Evolutionary conservation across 2,113 vertebrate genomes (phyloP).

Genomic region (Podarcis muralis): DNA sequence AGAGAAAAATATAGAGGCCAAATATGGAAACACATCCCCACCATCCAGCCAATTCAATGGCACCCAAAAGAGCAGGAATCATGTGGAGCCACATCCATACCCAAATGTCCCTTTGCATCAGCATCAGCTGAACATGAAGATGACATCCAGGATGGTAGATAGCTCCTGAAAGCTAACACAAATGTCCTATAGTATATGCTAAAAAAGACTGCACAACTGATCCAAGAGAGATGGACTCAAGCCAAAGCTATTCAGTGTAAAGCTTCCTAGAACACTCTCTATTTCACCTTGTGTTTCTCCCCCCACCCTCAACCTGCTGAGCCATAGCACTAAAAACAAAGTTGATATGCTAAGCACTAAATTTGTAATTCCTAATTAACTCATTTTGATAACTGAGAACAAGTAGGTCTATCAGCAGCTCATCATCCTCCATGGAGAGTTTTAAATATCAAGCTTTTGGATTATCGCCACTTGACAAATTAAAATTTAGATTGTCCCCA

Average conservation of each 20-base stretch:
- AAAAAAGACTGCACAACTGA: background rate
- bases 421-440: slow-evolving; percentile 19
- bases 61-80: background rate
- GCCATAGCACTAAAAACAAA: slow-evolving; percentile 32
- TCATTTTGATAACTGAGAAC: slow-evolving; percentile 49
- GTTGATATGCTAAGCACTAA: slow-evolving; percentile 35
- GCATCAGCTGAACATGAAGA: background rate
- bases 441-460: slow-evolving; percentile 41
- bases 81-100: background rate
- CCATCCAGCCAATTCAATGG: background rate
- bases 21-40: background rate
- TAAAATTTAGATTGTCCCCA: slow-evolving; percentile 37
- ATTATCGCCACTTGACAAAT: slow-evolving; percentile 29
- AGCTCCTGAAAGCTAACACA: background rate
- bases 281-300: slow-evolving; percentile 32
- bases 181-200: background rate
- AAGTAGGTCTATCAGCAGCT: slow-evolving; percentile 44
- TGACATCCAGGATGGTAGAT: too few species aligned
- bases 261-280: slow-evolving; percentile 25
- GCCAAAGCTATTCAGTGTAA: slow-evolving; percentile 6
- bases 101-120: background rate
- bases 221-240: background rate
- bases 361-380: slow-evolving; percentile 54
- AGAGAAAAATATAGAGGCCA: background rate
- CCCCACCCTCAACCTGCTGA: background rate